Evolutionary conservation across 2,113 vertebrate species (phyloP), one percentile per base, ranked within the genome.

Genomic region (Toxotes chatareus): DNA sequence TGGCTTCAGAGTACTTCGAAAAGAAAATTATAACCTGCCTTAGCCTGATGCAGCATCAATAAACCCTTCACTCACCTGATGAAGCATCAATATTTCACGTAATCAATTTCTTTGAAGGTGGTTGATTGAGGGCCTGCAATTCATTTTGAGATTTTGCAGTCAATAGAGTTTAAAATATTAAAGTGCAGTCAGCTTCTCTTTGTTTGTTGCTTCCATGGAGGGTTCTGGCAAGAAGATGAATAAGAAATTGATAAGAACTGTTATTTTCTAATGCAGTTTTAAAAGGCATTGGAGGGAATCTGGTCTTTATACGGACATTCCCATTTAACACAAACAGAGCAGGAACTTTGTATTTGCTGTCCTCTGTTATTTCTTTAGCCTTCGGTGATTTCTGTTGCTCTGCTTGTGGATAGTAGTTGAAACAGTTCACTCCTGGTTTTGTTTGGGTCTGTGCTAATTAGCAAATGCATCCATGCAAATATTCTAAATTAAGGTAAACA

Each of bases 61-160:
- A 85, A 73, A 79, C 23, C 44, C 70, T 51, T 71, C 46, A 31
- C 78, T 78, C 66, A 83, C 81, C 82, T 80, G 84, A 83, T 65
- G 64, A 82, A 57, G 72, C 84, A 67, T 91, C 84, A 80, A 86
- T 86, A 80, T 88, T 88, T 91, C 80, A 92, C 51, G 7, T 70
- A 40, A 85, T 87, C 82, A 61, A 40, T 86, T 80, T 88, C 86
- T 91, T 61, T 89, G 78, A 89, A 85, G 87, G 74, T 13, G 53
- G 38, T n/a, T 85, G 83, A 89, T 86, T 77, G 80, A 79, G 61
- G 65, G 59, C 38, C 67, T 57, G 47, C 53, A 65, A 85, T 69
- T 86, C 60, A 80, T 89, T 85, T 73, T 42, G 70, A 80, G 76
- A 51, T 19, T 23, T 38, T 69, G 36, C 68, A 46, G 84, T 89